Percentiles rank a stretch among this genome's conserved stretches.
Conservation (phyloP, 2,888 invertebrate species). For the Sycophila texana region DNA sequence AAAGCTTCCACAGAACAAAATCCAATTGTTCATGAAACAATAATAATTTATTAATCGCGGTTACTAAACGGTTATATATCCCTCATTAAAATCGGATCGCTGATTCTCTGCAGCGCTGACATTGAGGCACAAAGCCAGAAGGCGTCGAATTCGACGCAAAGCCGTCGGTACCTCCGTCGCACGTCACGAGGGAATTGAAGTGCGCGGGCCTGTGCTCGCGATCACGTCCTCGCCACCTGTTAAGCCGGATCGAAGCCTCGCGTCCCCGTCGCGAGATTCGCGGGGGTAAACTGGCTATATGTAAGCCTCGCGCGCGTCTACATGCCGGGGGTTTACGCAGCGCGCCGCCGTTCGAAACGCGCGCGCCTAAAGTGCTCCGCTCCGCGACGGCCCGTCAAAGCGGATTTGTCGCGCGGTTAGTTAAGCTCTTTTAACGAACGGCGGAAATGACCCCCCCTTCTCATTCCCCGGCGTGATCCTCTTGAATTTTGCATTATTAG, state of each 20-base stretch:
- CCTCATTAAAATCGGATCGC: too few relatives aligned
- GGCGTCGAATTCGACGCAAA: too few relatives aligned
- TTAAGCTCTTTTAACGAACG: conserved; percentile 58
- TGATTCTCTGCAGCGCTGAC: too few relatives aligned
- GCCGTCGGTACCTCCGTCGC: not conserved
- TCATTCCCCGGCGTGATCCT: too few relatives aligned
- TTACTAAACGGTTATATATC: too few relatives aligned
- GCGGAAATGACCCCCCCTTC: not conserved
- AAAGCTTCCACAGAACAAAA: too few relatives aligned
- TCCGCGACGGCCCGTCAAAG: conserved; percentile 34
- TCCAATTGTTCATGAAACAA: too few relatives aligned
- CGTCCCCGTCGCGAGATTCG: too few relatives aligned
- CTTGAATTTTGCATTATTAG: too few relatives aligned
- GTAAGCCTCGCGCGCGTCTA: not conserved
- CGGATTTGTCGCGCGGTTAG: conserved; percentile 56
- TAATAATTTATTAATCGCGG: too few relatives aligned
- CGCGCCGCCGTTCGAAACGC: not conserved
- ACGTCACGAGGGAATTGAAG: not conserved
- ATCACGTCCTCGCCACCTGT: conserved; percentile 44
- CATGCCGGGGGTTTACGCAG: conserved; percentile 11
- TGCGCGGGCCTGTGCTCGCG: conserved; percentile 15
- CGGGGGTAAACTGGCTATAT: too few relatives aligned
- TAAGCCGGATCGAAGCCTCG: conserved; percentile 41
- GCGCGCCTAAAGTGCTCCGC: conserved; percentile 23
- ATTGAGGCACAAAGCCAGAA: too few relatives aligned